Evolutionary conservation across 2,888 invertebrate genomes (phyloP).

Genomic region (Nematopogon swammerdamellus): DNA sequence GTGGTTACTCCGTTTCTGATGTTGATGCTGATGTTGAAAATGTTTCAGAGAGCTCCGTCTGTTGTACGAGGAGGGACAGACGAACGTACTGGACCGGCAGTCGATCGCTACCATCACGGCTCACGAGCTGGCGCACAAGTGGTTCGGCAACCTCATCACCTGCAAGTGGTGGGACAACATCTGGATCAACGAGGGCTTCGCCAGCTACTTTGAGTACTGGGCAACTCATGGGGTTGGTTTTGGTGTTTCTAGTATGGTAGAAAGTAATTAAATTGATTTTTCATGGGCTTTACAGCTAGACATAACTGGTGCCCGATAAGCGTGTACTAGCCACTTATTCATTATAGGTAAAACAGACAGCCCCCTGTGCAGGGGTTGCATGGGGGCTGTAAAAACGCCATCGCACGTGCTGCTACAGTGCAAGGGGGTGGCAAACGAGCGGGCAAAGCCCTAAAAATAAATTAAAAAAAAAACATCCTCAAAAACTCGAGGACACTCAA

Average conservation of each 20-base stretch:
- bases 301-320: no score
- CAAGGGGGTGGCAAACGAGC: no score
- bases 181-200: conserved; percentile 76
- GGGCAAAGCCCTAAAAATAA: no score
- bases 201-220: conserved; percentile 66
- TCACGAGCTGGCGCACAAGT: conserved; percentile 67
- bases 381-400: no score
- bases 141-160: conserved; percentile 76
- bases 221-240: conserved; percentile 43
- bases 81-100: conserved; percentile 35
- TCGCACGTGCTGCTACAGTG: no score
- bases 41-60: conserved; percentile 38
- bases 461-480: no score
- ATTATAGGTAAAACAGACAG: no score
- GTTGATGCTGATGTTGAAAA: not conserved
- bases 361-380: no score
- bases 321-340: no score
- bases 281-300: no score
- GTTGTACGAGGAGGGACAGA: conserved; percentile 36
- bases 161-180: conserved; percentile 70
- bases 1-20: no score
- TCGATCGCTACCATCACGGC: conserved; percentile 50
- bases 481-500: no score
- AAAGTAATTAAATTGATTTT: not conserved
- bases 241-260: not conserved